Percentiles rank a stretch among this genome's conserved stretches.
Evolutionary conservation across 2,888 invertebrate genomes (phyloP).

Genomic region (Tetragnatha montana): DNA sequence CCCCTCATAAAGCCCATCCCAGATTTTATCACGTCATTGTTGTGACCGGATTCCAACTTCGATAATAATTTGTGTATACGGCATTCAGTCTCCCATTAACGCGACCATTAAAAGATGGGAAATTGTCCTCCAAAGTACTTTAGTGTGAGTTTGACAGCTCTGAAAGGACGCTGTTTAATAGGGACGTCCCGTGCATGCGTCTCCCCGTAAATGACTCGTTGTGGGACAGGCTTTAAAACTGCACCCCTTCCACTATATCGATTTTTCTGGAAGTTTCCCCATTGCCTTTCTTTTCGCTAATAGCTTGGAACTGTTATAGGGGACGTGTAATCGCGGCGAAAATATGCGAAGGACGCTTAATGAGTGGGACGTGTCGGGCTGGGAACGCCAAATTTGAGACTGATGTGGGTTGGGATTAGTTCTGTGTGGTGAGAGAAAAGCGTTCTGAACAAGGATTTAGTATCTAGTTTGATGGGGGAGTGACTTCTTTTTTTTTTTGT

Average conservation of each 20-base stretch:
- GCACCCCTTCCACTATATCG: background rate
- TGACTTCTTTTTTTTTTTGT: background rate
- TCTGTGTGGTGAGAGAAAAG: no score
- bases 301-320: background rate
- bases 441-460: no score
- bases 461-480: background rate
- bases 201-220: background rate
- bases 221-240: background rate
- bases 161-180: background rate
- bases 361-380: background rate
- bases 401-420: background rate
- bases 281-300: background rate
- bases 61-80: slow-evolving; percentile 2
- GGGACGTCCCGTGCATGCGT: background rate
- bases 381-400: background rate
- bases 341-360: background rate
- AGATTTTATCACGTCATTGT: slow-evolving; percentile 25
- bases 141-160: slow-evolving; percentile 21
- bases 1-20: background rate
- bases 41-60: background rate
- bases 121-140: slow-evolving; percentile 23
- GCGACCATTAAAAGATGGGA: slow-evolving; percentile 40
- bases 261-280: background rate
- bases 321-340: background rate
- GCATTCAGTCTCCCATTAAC: background rate